A percentile compares a stretch with the other conserved stretches of the same genome.
Evolutionary conservation across 2,113 vertebrate genomes (phyloP).

Genomic region (Cyprinodon brontotheroides): DNA sequence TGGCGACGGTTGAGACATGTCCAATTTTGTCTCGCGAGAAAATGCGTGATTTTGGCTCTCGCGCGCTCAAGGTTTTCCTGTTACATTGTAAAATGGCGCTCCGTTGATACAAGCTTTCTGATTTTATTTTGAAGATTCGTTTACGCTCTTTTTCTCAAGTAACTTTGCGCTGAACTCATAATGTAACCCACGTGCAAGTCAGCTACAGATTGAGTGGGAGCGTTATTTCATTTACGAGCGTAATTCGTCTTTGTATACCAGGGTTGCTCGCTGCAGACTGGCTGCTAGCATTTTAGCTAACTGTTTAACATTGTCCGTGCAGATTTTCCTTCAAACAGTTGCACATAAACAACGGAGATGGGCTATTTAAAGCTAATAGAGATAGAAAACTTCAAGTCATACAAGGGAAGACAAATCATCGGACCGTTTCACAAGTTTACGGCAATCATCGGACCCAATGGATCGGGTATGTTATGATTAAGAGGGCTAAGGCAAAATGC

Average conservation of each 20-base stretch:
- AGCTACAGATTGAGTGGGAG: slow-evolving; percentile 5
- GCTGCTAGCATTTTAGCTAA: slow-evolving; percentile 56
- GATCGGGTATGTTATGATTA: slow-evolving; percentile 85
- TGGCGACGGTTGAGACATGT: neutral
- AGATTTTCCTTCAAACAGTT: neutral
- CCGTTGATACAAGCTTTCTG: slow-evolving; percentile 58
- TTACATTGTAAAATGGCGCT: slow-evolving; percentile 78
- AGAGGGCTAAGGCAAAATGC: slow-evolving; percentile 22
- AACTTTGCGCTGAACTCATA: slow-evolving; percentile 19
- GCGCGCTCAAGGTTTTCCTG: slow-evolving; percentile 69
- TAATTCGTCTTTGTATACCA: slow-evolving; percentile 4
- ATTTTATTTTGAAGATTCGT: slow-evolving; percentile 37
- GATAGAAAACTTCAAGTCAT: slow-evolving; percentile 93
- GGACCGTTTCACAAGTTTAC: slow-evolving; percentile 92
- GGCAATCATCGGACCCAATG: slow-evolving; percentile 92
- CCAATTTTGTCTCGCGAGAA: slow-evolving; percentile 63
- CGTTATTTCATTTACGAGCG: slow-evolving; percentile 36
- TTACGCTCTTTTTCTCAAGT: neutral
- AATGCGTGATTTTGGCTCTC: slow-evolving; percentile 33
- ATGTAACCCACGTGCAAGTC: slow-evolving; percentile 13
- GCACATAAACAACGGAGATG: slow-evolving; percentile 66
- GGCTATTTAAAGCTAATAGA: slow-evolving; percentile 90
- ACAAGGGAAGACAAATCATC: slow-evolving; percentile 91
- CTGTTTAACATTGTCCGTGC: slow-evolving; percentile 27
- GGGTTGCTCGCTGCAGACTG: slow-evolving; percentile 7